Base-by-base conservation (phyloP, 2,888 invertebrate species). In the Acholoe squamosa region DNA sequence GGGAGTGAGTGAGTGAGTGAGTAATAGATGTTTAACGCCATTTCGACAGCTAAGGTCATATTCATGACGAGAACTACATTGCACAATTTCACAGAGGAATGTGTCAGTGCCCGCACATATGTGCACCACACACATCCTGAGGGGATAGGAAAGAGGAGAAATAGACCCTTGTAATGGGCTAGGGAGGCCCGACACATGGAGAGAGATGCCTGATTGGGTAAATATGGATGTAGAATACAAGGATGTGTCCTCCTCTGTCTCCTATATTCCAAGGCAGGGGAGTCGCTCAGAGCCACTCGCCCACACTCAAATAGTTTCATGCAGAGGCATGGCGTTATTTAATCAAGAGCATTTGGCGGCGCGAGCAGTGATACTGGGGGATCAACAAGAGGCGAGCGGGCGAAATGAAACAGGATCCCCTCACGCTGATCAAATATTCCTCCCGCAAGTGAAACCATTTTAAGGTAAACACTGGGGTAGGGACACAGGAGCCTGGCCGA, bases 371-470 rank as follows among this genome's bases (percentile, higher is more conserved):
- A 84, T 84, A 84, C 84, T 84, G 28, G 84, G 28, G 84, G 34
- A 84, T 43, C 84, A 84, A 84, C 84, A 84, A 43, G 43, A 51
- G 34, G 28, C n/a, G n/a, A 51, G 84, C 84, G 7, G 28, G 56
- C 19, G 28, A 52, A 80, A 86, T 54, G 86, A 86, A 86, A 86
- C 54, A 3, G 86, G 56, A 52, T 28, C 54, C 86, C 25, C 52
- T 12, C 25, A 52, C 54, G 22, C 52, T 86, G 86, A 86, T 86
- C 86, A 86, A 86, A 86, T 54, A 86, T 52, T 52, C 54, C 86
- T 54, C 28, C 43, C 86, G 25, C 28, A 86, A 86, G 86, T 86
- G 86, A 86, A 86, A 52, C 86, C 54, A 86, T 86, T 86, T 86
- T 52, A 86, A 84, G 84, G 84, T 28, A 84, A 84, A 84, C 33